A percentile compares a stretch with the other conserved stretches of the same genome.
These are phyloP conservation scores for Gallinago solitaria DNA, from an alignment of 2,797 vertebrate genomes.

Conservation along the genomic window DNA sequence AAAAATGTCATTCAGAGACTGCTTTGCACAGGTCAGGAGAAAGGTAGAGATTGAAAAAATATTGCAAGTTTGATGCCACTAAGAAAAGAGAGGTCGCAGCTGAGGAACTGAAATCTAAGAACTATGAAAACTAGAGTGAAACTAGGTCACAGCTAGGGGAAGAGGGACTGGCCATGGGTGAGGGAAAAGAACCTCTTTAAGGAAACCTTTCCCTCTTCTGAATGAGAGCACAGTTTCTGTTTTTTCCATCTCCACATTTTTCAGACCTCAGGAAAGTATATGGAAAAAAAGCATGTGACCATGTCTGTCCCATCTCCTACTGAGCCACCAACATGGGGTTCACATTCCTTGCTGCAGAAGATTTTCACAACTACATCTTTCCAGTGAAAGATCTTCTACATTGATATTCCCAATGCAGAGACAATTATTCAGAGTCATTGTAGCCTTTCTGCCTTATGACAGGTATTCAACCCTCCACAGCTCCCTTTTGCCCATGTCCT, in stretches of 20 bases:
- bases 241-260: neutral
- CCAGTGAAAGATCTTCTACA: neutral
- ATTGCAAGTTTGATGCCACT: neutral
- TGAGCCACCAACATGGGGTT: neutral
- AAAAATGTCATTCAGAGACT: neutral
- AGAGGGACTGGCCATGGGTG: neutral
- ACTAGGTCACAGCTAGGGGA: neutral
- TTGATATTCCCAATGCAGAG: neutral
- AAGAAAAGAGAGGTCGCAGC: neutral
- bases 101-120: neutral
- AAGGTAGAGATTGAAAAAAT: neutral
- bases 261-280: neutral
- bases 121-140: neutral
- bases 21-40: neutral
- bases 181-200: neutral
- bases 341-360: neutral
- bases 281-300: neutral
- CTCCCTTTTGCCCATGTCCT: neutral
- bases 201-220: neutral
- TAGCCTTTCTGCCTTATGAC: neutral
- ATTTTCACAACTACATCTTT: neutral
- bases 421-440: neutral
- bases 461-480: neutral
- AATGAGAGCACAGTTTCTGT: neutral
- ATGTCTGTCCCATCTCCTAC: neutral